Percentiles rank a stretch among this genome's conserved stretches.
Evolutionary conservation across 2,113 vertebrate species (phyloP).

Genomic region (Heteronetta atricapilla): DNA sequence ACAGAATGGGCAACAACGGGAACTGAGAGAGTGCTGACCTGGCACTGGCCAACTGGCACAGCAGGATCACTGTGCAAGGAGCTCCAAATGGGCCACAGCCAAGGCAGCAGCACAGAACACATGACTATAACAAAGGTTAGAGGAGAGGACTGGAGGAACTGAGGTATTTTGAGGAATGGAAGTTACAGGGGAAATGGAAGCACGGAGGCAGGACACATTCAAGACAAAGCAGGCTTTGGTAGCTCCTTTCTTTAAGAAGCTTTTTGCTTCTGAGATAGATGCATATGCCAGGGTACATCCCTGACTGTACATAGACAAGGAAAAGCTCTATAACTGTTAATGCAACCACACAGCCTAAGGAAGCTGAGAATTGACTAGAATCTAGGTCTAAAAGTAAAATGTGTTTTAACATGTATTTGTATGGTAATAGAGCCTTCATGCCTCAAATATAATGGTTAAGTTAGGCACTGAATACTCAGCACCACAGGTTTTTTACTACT

Average conservation of each 20-base stretch:
- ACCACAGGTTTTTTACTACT: neutral
- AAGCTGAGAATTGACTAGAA: neutral
- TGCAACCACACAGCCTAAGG: neutral
- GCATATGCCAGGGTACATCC: neutral
- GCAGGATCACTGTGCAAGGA: fast-evolving
- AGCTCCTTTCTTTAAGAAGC: neutral
- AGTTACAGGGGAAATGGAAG: neutral
- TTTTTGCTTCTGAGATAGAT: neutral
- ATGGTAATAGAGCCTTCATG: neutral
- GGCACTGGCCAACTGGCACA: neutral
- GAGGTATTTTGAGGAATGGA: neutral
- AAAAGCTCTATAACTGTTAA: neutral
- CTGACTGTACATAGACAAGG: no score
- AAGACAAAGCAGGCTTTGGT: neutral
- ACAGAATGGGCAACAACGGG: neutral
- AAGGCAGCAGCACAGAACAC: fast-evolving
- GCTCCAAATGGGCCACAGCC: neutral
- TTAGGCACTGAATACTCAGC: neutral
- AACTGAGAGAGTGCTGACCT: neutral
- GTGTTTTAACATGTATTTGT: neutral
- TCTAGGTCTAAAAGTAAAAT: neutral
- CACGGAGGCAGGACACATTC: neutral
- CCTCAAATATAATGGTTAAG: neutral
- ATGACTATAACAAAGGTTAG: neutral
- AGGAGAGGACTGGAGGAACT: neutral